phyloP scores from a whole-genome alignment of 30 jellyfish, hydroid and myxozoan species.

The Aurelia aurita region DNA sequence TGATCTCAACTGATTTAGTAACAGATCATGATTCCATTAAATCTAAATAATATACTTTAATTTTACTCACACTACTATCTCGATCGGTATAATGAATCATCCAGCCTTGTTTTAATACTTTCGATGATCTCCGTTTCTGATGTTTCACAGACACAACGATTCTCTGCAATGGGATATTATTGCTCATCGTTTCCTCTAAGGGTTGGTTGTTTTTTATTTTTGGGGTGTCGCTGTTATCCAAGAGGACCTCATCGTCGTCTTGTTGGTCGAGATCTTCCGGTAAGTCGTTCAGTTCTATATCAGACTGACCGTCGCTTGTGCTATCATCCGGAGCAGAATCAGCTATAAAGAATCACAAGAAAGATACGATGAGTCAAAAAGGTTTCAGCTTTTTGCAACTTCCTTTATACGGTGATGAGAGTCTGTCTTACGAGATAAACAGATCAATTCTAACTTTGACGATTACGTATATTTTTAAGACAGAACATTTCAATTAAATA shows the following conservation, averaged over 20 bases:
- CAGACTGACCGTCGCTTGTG: conserved; percentile 56
- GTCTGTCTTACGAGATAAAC: no score
- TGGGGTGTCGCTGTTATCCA: conserved; percentile 62
- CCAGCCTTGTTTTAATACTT: conserved; percentile 91
- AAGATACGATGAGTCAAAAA: no score
- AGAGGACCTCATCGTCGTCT: conserved; percentile 62
- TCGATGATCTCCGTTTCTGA: conserved; percentile 84
- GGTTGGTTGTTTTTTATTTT: conserved; percentile 48
- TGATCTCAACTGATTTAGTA: no score
- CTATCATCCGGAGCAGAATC: conserved; percentile 82
- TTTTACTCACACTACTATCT: conserved; percentile 68
- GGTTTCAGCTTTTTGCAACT: no score
- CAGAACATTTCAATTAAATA: no score
- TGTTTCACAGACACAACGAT: conserved; percentile 92
- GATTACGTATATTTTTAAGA: no score
- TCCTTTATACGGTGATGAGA: no score
- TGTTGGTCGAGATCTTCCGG: conserved; percentile 69
- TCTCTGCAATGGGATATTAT: conserved; percentile 91
- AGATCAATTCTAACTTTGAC: no score
- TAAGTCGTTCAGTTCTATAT: conserved; percentile 48
- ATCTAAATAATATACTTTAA: neutral
- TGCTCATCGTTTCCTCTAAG: conserved; percentile 75
- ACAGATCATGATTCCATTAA: neutral
- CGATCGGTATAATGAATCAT: conserved; percentile 89
- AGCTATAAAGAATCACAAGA: conserved; percentile 17